phyloP scores from a whole-genome alignment of 2,113 vertebrate genomes.

The human (Homo sapiens) region GRCh38 chr15:51121001-51121500 shows the following conservation, averaged over 20 bases:
- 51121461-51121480: not conserved
- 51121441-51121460: slow-evolving; percentile 14
- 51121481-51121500: not conserved
- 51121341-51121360: slow-evolving; percentile 10
- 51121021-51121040: not conserved
- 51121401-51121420: slow-evolving; percentile 15
- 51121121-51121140: not conserved
- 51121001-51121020: not conserved
- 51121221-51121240: not conserved
- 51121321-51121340: not conserved
- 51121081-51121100: not conserved
- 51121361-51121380: not conserved
- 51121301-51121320: slow-evolving; percentile 36
- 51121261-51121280: slow-evolving; percentile 5
- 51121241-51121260: slow-evolving; percentile 31
- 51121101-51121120: not conserved
- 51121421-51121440: not conserved
- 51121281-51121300: slow-evolving; percentile 11
- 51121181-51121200: not conserved
- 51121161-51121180: not conserved
- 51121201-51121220: not conserved
- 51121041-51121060: not conserved
- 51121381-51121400: slow-evolving; percentile 23
- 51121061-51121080: not conserved
- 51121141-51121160: not conserved